Base-by-base conservation (phyloP, 37 sponge, comb jelly and placozoan species). In the Amphimedon queenslandica region DNA sequence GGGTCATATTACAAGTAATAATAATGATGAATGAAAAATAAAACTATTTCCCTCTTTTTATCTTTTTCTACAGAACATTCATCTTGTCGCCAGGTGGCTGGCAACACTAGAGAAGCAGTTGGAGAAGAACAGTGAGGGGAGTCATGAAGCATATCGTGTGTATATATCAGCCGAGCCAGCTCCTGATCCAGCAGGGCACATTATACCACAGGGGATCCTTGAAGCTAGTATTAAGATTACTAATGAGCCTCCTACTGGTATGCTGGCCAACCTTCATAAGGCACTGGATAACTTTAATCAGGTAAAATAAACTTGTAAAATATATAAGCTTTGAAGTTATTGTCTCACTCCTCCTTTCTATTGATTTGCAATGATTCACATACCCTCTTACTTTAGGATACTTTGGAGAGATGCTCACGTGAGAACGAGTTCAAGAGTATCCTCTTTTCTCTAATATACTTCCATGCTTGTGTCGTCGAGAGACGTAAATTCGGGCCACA, bases 131-230 rank as follows among this genome's bases (percentile, higher is more conserved):
- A 86, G 90, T 57, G 74, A 69, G 13, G 93, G 90, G 37, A 92
- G 95, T 30, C 84, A 98, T 78, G 64, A 70, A 1, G 57, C 71
- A 3, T 98, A 93, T 53, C 90, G 99, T 51, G 99, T 98, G 55
- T 98, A 89, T 86, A 98, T 98, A 80, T 94, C 95, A 47, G 99
- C 99, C 64, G 99, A 98, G 66, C 99, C 99, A 37, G 95, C 99
- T 35, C 74, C 84, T 10, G 87, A 69, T 31, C 84, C 86, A 28
- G 87, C 80, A 6, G 75, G 83, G 2, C 99, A 98, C 80, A 98
- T 94, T 69, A 98, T 98, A 21, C 99, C 99, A 27, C 99, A 91
- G 82, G 99, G 99, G 31, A 89, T 98, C 18, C 75, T 98, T 40
- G 88, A 98, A 72, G 88, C 92, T 18, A 89, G 95, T 21, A 94